Conservation (phyloP, 2,797 vertebrate species). For the Centropyge bicolor region DNA sequence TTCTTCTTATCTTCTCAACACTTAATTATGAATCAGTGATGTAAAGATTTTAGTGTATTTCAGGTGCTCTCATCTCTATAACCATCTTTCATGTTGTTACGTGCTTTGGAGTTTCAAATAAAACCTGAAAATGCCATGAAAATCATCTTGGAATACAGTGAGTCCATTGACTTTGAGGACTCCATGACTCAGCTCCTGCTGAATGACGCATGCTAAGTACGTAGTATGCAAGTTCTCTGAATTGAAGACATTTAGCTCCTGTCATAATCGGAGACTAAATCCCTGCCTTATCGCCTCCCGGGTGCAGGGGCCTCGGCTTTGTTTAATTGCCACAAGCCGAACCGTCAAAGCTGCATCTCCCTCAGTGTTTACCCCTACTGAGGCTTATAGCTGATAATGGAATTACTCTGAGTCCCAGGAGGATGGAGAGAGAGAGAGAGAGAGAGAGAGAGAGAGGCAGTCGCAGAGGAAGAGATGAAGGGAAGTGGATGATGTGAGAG, state of each 20-base stretch:
- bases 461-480: conserved; percentile 45
- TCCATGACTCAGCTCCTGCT: conserved; percentile 71
- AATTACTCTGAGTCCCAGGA: conserved; percentile 80
- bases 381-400: conserved; percentile 83
- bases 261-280: conserved; percentile 78
- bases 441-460: conserved; percentile 50
- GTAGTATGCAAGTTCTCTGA: conserved; percentile 65
- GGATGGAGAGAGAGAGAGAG: conserved; percentile 54
- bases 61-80: conserved; percentile 13
- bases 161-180: conserved; percentile 52
- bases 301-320: conserved; percentile 76
- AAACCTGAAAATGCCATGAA: conserved; percentile 34
- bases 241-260: conserved; percentile 76
- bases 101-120: conserved; percentile 30
- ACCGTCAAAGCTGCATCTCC: conserved; percentile 77
- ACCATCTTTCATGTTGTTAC: conserved; percentile 10
- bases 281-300: conserved; percentile 73
- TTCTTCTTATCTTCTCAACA: conserved; percentile 4
- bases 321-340: conserved; percentile 81
- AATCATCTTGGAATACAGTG: conserved; percentile 26
- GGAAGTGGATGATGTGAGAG: conserved; percentile 43
- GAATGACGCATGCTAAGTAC: conserved; percentile 70
- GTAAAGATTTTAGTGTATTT: conserved; percentile 8
- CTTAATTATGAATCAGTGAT: conserved; percentile 21
- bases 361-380: conserved; percentile 80